Evolutionary conservation across 2,888 invertebrate genomes (phyloP).

Genomic region (Drosophila ezoana): DNA sequence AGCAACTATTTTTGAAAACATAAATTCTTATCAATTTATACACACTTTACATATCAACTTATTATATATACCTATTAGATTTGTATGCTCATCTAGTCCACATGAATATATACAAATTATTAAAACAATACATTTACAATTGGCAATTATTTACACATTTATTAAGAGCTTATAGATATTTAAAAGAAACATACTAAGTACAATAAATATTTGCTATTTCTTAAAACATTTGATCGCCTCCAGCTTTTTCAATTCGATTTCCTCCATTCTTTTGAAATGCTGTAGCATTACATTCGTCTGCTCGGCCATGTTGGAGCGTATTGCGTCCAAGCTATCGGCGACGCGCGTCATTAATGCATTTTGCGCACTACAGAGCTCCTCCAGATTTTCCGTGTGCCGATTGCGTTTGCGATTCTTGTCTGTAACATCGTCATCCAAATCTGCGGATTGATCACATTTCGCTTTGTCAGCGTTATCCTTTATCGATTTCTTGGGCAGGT

Average conservation of each 20-base stretch:
- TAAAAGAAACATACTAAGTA: background rate
- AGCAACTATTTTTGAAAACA: background rate
- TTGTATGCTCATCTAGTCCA: too few relatives aligned
- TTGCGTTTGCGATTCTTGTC: background rate
- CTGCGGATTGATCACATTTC: background rate
- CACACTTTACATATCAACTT: background rate
- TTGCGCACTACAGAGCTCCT: constrained; percentile 2
- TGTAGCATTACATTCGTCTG: constrained; percentile 12
- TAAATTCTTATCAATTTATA: background rate
- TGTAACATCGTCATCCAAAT: background rate
- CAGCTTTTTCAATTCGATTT: constrained; percentile 13
- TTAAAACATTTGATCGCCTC: constrained; percentile 3
- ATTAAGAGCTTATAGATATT: background rate
- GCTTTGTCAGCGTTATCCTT: background rate
- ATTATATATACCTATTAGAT: background rate
- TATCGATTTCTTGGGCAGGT: background rate
- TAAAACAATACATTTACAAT: background rate
- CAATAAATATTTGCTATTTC: constrained; percentile 1
- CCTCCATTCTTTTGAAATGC: constrained; percentile 14
- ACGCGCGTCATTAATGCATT: constrained; percentile 11
- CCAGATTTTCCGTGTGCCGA: background rate
- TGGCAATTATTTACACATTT: background rate
- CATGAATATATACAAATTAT: background rate
- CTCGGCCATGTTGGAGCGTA: constrained; percentile 1
- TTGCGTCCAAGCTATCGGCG: constrained; percentile 11